phyloP scores from a whole-genome alignment of 2,888 invertebrate genomes.

The Agonopterix arenella region DNA sequence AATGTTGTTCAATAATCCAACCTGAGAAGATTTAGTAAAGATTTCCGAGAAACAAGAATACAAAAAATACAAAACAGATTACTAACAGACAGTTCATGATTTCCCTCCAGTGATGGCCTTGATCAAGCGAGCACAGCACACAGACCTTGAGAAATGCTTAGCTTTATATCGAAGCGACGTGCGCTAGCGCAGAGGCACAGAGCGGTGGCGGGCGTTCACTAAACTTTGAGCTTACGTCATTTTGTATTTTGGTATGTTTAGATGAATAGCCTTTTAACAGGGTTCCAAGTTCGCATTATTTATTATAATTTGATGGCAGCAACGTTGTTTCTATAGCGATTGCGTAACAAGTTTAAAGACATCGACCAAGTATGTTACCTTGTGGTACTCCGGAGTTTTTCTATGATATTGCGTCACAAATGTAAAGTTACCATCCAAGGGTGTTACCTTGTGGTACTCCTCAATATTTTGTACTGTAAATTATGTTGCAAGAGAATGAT shows the following conservation, averaged over 20 bases:
- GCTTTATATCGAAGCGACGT: conserved; percentile 30
- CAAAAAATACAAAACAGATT: no score
- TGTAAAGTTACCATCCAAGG: no score
- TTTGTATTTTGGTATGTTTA: conserved; percentile 48
- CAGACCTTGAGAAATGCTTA: conserved; percentile 59
- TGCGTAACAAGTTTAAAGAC: not conserved
- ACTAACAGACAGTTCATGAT: not conserved
- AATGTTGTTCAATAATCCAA: not conserved
- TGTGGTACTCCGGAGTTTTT: not conserved
- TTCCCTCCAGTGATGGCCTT: conserved; percentile 57
- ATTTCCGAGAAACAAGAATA: no score
- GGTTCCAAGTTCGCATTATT: conserved; percentile 49
- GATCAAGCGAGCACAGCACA: conserved; percentile 42
- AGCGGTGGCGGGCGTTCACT: conserved; percentile 56
- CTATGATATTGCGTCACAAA: not conserved
- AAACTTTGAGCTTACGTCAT: conserved; percentile 70
- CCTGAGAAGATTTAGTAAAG: no score
- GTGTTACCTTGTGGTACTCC: no score
- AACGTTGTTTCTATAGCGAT: conserved; percentile 3
- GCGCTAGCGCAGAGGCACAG: conserved; percentile 44
- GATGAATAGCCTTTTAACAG: conserved; percentile 51
- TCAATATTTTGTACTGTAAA: no score
- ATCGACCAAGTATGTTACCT: conserved; percentile 1
- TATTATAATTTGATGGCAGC: conserved; percentile 2
- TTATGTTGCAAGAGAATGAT: not conserved